phyloP scores from a whole-genome alignment of 2,888 invertebrate species.

The Idaea straminata region DNA sequence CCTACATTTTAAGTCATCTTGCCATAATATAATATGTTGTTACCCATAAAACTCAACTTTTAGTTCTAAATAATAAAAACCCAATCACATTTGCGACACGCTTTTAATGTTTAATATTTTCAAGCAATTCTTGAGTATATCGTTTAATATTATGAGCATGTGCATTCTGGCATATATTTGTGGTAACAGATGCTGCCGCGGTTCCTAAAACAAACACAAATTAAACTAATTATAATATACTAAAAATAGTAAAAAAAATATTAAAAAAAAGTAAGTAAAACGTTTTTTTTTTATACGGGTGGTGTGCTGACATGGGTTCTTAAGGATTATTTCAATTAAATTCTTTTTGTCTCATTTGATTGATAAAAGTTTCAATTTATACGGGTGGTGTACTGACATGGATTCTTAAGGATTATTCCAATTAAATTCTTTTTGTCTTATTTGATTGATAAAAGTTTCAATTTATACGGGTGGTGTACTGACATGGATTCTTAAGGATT shows the following conservation, averaged over 20 bases:
- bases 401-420: no score
- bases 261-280: not conserved
- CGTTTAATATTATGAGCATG: slow-evolving; percentile 82
- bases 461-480: not conserved
- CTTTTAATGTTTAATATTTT: slow-evolving; percentile 84
- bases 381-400: no score
- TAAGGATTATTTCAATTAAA: no score
- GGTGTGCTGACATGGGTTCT: not conserved
- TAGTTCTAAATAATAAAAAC: slow-evolving; percentile 31
- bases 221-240: not conserved
- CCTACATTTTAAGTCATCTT: no score
- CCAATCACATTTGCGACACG: slow-evolving; percentile 83
- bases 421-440: no score
- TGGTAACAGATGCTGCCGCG: slow-evolving; percentile 83
- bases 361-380: no score
- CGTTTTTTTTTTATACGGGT: not conserved
- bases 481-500: no score
- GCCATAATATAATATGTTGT: not conserved
- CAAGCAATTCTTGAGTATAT: slow-evolving; percentile 82
- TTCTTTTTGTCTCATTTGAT: no score
- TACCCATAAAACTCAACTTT: not conserved
- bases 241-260: no score
- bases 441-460: no score
- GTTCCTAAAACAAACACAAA: slow-evolving; percentile 78
- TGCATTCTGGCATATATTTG: slow-evolving; percentile 85